Conservation (phyloP, 2,888 invertebrate genomes). For the Trichacis sp. region DNA sequence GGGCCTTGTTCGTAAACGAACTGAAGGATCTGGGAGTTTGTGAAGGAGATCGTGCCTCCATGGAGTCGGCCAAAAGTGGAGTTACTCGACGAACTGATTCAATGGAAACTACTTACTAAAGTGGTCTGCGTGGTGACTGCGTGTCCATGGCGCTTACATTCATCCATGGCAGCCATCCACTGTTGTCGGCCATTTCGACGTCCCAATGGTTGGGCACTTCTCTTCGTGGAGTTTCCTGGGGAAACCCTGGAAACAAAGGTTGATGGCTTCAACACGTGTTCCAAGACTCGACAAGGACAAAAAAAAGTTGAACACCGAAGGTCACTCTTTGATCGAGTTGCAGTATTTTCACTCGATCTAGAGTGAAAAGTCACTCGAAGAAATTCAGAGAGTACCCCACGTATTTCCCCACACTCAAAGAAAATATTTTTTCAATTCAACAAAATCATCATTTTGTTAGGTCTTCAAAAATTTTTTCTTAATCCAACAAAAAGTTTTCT, state of each 20-base stretch:
- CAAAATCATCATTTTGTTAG: no score
- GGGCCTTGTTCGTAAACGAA: not conserved
- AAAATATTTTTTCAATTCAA: no score
- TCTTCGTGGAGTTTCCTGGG: slow-evolving; percentile 77
- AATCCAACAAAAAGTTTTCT: no score
- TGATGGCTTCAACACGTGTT: slow-evolving; percentile 21
- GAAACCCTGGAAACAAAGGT: slow-evolving; percentile 74
- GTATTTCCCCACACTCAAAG: no score
- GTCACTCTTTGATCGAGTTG: no score
- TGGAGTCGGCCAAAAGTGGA: not conserved
- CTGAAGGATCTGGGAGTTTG: not conserved
- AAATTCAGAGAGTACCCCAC: no score
- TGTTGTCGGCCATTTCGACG: slow-evolving; percentile 67
- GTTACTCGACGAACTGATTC: slow-evolving; percentile 21
- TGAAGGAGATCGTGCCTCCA: not conserved
- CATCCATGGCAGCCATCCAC: slow-evolving; percentile 65
- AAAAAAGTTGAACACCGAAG: no score
- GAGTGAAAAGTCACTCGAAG: no score
- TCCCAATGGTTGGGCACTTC: slow-evolving; percentile 67
- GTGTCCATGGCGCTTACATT: slow-evolving; percentile 57
- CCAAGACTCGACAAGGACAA: no score
- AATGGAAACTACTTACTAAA: slow-evolving; percentile 73
- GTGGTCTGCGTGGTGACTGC: slow-evolving; percentile 82
- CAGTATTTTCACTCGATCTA: no score
- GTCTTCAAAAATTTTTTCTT: no score